phyloP scores from a whole-genome alignment of 2,797 vertebrate genomes.

The Meriones psammophilus region DNA sequence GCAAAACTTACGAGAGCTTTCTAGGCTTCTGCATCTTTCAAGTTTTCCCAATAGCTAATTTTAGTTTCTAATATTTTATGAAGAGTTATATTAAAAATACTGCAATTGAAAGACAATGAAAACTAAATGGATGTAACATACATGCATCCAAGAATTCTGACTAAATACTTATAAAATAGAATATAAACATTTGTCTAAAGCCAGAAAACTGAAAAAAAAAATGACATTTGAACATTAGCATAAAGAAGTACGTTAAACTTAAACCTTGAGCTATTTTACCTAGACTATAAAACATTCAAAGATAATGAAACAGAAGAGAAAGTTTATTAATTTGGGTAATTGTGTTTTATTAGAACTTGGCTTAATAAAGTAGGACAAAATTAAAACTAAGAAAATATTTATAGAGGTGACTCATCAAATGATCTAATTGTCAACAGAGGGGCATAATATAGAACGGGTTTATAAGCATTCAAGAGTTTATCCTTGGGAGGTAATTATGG shows the following conservation, averaged over 20 bases:
- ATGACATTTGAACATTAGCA: constrained; percentile 25
- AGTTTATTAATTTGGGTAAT: constrained; percentile 6
- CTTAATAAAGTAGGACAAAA: constrained; percentile 45
- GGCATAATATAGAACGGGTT: background rate
- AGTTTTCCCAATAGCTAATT: background rate
- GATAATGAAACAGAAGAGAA: constrained; percentile 7
- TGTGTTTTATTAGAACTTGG: constrained; percentile 9
- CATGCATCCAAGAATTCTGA: constrained; percentile 22
- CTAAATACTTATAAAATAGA: constrained; percentile 30
- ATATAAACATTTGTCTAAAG: constrained; percentile 19
- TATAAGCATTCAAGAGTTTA: background rate
- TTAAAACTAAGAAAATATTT: constrained; percentile 51
- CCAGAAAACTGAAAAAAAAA: constrained; percentile 29
- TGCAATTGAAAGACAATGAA: constrained; percentile 12
- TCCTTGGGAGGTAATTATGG: background rate
- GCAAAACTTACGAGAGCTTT: background rate
- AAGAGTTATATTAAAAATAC: constrained; percentile 35
- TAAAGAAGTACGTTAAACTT: constrained; percentile 14
- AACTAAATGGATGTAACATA: background rate
- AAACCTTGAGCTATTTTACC: constrained; percentile 41
- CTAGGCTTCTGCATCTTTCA: constrained; percentile 34
- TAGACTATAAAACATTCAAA: constrained; percentile 49
- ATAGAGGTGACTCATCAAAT: background rate
- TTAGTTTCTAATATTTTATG: constrained; percentile 54
- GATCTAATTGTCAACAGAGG: constrained; percentile 18